Percentiles rank a stretch among this genome's conserved stretches.
phyloP scores from a whole-genome alignment of 53 echinoderm and acorn worm species.

The Zoroaster sp. region DNA sequence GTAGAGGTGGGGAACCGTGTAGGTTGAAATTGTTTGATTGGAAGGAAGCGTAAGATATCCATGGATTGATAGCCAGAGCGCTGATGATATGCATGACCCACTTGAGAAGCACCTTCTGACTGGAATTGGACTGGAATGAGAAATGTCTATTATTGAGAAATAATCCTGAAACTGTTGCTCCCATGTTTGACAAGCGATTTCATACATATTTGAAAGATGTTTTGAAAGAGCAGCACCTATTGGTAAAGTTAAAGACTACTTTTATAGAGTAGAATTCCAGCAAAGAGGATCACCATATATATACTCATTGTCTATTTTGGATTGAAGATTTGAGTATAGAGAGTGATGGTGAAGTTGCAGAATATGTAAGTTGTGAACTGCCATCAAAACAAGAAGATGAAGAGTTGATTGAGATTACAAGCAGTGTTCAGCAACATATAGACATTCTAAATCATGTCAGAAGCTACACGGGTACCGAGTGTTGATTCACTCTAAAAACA shows the following conservation, averaged over 20 bases:
- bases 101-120: conserved; percentile 30
- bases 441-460: no score
- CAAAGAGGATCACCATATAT: not conserved
- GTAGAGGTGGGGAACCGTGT: conserved; percentile 55
- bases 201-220: conserved; percentile 24
- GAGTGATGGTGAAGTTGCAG: no score
- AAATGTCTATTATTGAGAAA: conserved; percentile 70
- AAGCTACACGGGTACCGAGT: no score
- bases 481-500: no score
- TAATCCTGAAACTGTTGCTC: conserved; percentile 54
- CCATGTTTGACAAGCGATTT: conserved; percentile 60
- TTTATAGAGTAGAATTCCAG: conserved; percentile 44
- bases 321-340: no score
- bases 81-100: conserved; percentile 8
- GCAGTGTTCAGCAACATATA: no score
- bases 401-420: no score
- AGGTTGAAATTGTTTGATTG: conserved; percentile 31
- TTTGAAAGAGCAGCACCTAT: not conserved
- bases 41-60: conserved; percentile 12
- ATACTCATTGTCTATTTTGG: no score
- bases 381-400: no score
- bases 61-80: conserved; percentile 28
- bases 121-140: conserved; percentile 57
- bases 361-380: no score
- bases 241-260: conserved; percentile 28